Evolutionary conservation across 1,140 invertebrate genomes (phyloP).

Genomic region (Aethina tumida): DNA sequence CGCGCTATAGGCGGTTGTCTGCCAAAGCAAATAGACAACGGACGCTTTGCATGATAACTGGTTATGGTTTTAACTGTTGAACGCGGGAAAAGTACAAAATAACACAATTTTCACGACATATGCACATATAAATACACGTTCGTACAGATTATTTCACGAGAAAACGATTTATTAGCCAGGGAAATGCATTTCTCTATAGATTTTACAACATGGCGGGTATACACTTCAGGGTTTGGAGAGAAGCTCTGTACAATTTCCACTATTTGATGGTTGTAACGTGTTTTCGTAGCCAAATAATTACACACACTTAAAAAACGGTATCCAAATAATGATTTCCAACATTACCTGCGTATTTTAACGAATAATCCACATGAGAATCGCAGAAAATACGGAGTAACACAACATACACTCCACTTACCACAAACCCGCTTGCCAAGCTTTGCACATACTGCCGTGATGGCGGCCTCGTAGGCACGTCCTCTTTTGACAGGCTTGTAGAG

Average conservation of each 20-base stretch:
- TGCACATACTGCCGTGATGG: constrained; percentile 34
- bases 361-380: constrained; percentile 33
- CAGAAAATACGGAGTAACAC: constrained; percentile 37
- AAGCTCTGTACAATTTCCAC: constrained; percentile 19
- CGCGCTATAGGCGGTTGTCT: constrained; percentile 18
- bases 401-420: constrained; percentile 35
- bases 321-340: constrained; percentile 18
- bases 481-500: too few relatives aligned
- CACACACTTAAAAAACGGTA: constrained; percentile 11
- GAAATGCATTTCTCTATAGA: constrained; percentile 18
- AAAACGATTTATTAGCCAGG: constrained; percentile 8
- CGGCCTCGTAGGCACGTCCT: constrained; percentile 20
- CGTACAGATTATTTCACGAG: constrained; percentile 9
- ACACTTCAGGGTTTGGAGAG: constrained; percentile 27
- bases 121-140: constrained; percentile 20
- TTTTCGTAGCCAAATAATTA: constrained; percentile 14
- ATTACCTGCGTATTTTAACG: constrained; percentile 34
- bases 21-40: constrained; percentile 28
- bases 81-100: constrained; percentile 32
- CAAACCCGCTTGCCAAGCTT: constrained; percentile 35
- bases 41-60: constrained; percentile 25
- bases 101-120: constrained; percentile 25
- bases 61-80: constrained; percentile 25
- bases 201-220: constrained; percentile 36
- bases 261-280: constrained; percentile 11